These are phyloP conservation scores for Ceratotherium simum DNA, from an alignment of 2,113 vertebrate genomes.

Conservation along the genomic window DNA sequence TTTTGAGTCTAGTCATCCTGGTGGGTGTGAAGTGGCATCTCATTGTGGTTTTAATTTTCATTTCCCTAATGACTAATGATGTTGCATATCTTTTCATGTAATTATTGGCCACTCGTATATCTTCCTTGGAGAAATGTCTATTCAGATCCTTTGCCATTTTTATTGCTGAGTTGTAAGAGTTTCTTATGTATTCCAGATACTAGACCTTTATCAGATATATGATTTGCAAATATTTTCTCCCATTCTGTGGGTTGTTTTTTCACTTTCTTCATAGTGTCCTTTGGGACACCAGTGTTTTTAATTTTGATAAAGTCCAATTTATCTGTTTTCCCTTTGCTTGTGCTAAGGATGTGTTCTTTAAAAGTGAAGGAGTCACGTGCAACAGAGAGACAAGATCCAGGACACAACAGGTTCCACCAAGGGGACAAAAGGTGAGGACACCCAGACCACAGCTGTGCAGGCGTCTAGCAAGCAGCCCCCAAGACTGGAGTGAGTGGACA, in stretches of 20 bases:
- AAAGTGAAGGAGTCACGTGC: neutral
- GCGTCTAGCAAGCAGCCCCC: neutral
- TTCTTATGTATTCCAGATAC: neutral
- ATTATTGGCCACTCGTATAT: neutral
- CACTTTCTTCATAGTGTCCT: neutral
- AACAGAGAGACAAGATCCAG: neutral
- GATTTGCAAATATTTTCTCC: neutral
- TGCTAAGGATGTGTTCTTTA: neutral
- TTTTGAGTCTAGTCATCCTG: neutral
- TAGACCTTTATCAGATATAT: neutral
- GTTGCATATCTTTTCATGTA: rapidly evolving
- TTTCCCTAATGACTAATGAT: neutral
- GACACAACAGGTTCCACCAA: neutral
- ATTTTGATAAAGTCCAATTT: neutral
- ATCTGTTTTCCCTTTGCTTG: neutral
- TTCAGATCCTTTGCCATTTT: neutral
- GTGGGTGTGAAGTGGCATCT: neutral
- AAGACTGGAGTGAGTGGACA: neutral
- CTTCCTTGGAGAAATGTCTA: neutral
- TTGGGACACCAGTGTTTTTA: neutral
- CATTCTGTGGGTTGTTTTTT: neutral
- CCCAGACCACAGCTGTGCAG: rapidly evolving
- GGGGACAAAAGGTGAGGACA: no score
- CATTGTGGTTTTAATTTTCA: neutral
- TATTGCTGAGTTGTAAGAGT: neutral